Conservation (phyloP, 2,797 vertebrate genomes). For the Clarias pachynema region DNA sequence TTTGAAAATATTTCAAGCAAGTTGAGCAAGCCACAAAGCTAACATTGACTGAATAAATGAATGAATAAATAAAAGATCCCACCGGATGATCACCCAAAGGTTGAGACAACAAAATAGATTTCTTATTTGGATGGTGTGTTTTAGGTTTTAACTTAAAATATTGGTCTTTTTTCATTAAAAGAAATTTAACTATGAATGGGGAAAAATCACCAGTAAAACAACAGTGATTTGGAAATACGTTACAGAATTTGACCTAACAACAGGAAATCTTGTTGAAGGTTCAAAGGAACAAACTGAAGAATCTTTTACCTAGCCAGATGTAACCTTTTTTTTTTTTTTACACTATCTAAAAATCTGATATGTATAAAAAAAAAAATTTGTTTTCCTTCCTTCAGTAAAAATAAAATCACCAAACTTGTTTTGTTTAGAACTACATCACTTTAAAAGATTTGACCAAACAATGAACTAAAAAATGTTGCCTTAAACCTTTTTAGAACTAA, state of each 20-base stretch:
- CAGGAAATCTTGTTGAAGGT: not conserved
- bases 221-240: not conserved
- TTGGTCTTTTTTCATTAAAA: not conserved
- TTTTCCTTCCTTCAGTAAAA: not conserved
- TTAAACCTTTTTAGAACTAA: not conserved
- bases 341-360: too few relatives aligned
- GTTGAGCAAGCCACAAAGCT: constrained; percentile 1
- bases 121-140: not conserved
- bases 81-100: not conserved
- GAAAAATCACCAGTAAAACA: not conserved
- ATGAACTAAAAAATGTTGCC: not conserved
- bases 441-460: not conserved
- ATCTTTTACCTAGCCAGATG: not conserved
- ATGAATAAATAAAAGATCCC: not conserved
- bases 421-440: not conserved
- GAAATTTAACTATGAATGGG: not conserved
- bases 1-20: not conserved
- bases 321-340: not conserved
- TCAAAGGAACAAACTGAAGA: not conserved
- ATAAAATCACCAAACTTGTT: not conserved
- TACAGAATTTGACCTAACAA: not conserved
- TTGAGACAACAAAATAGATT: not conserved
- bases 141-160: not conserved
- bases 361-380: not conserved
- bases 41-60: not conserved